A percentile compares a stretch with the other conserved stretches of the same genome.
phyloP scores from a whole-genome alignment of 2,888 invertebrate species.

The Agrenia bidenticulata region DNA sequence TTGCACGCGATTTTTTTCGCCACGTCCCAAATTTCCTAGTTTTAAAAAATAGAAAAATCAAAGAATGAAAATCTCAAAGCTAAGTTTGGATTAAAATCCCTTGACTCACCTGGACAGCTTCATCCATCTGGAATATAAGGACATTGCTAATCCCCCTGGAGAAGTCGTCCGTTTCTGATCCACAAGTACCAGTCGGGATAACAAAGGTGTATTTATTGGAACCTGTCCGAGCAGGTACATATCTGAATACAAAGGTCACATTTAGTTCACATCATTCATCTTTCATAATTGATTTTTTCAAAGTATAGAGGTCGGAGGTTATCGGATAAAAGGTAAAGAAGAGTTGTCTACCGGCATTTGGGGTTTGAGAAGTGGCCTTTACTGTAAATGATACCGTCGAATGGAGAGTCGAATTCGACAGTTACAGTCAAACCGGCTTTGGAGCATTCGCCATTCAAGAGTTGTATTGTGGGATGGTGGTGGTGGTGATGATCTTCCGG shows the following conservation, averaged over 20 bases:
- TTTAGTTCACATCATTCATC: no score
- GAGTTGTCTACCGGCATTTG: conserved; percentile 65
- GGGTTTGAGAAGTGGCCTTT: conserved; percentile 68
- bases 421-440: conserved; percentile 64
- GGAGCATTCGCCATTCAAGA: conserved; percentile 66
- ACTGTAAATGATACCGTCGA: conserved; percentile 70
- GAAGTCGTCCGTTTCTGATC: conserved; percentile 65
- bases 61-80: no score
- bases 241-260: conserved; percentile 32
- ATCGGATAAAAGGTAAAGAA: background rate
- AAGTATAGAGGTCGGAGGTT: no score
- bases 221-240: conserved; percentile 63
- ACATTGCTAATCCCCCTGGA: conserved; percentile 68
- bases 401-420: conserved; percentile 66
- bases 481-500: conserved; percentile 39
- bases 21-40: conserved; percentile 66
- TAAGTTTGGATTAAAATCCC: no score
- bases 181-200: conserved; percentile 68
- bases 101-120: conserved; percentile 62
- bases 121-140: conserved; percentile 69
- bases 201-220: conserved; percentile 64
- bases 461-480: conserved; percentile 61
- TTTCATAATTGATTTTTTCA: no score
- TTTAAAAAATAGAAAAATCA: no score
- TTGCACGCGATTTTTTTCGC: conserved; percentile 65